Percentiles rank a stretch among this genome's conserved stretches.
Conservation (phyloP, 2,797 vertebrate genomes). For the Lagorchestes hirsutus region DNA sequence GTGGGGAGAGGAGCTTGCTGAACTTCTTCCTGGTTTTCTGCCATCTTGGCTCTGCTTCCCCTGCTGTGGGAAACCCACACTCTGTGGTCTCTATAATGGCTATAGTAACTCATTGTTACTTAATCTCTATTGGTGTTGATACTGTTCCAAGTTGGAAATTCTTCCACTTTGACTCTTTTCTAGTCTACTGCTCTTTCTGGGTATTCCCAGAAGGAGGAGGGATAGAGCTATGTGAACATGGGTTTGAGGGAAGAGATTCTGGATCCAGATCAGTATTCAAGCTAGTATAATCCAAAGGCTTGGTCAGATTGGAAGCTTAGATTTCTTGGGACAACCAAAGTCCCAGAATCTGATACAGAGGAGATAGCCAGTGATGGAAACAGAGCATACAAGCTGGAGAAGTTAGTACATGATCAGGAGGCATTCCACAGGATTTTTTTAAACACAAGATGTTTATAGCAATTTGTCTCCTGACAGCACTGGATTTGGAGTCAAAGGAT, state of each 20-base stretch:
- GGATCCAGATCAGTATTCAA: not conserved
- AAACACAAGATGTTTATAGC: not conserved
- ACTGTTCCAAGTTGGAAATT: not conserved
- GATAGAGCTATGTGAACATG: not conserved
- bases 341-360: not conserved
- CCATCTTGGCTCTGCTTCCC: not conserved
- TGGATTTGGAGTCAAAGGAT: not conserved
- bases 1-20: not conserved
- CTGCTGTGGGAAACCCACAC: not conserved
- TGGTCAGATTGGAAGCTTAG: not conserved
- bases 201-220: not conserved
- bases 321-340: not conserved
- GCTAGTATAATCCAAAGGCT: not conserved
- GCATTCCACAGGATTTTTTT: not conserved
- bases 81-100: not conserved
- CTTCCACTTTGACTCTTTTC: not conserved
- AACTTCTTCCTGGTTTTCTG: not conserved
- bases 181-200: not conserved
- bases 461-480: not conserved
- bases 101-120: not conserved
- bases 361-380: not conserved
- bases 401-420: not conserved
- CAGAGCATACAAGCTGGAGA: not conserved
- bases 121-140: not conserved
- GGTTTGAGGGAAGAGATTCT: not conserved